Percentiles rank a stretch among this genome's conserved stretches.
Conservation (phyloP, 2,888 invertebrate genomes). For the Mycalesis mineus region DNA sequence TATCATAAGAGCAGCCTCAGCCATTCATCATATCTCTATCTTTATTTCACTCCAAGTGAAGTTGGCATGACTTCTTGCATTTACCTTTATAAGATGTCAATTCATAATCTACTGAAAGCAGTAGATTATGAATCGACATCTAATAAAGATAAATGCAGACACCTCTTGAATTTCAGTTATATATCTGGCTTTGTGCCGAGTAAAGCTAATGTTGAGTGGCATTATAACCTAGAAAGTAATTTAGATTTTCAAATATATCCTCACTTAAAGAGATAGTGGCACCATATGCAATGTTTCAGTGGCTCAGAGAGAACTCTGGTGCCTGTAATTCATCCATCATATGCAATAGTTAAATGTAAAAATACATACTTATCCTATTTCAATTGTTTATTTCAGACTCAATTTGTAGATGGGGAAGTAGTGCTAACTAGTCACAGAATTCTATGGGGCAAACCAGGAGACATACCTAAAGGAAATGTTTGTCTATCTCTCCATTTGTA, state of each 20-base stretch:
- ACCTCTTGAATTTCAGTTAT: slow-evolving; percentile 77
- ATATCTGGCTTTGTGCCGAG: slow-evolving; percentile 76
- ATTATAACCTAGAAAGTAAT: slow-evolving; percentile 48
- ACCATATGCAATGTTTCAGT: slow-evolving; percentile 80
- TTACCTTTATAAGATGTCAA: too few species aligned
- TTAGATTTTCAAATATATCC: slow-evolving; percentile 58
- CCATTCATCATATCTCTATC: too few species aligned
- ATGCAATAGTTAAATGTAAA: slow-evolving; percentile 39
- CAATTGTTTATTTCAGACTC: slow-evolving; percentile 79
- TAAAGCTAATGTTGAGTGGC: slow-evolving; percentile 65
- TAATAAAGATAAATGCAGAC: slow-evolving; percentile 57
- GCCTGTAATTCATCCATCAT: slow-evolving; percentile 44
- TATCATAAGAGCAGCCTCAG: too few species aligned
- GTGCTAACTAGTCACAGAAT: slow-evolving; percentile 90
- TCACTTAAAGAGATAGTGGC: slow-evolving; percentile 79
- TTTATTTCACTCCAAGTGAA: too few species aligned
- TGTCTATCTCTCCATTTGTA: slow-evolving; percentile 84
- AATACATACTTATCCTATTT: too few species aligned
- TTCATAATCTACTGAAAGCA: too few species aligned
- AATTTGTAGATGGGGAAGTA: slow-evolving; percentile 89
- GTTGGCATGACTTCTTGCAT: too few species aligned
- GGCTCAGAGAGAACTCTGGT: slow-evolving; percentile 68
- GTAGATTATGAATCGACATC: too few species aligned
- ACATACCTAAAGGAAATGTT: slow-evolving; percentile 83
- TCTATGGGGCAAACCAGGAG: slow-evolving; percentile 88